These are phyloP conservation scores for Noturus placidus DNA, from an alignment of 2,113 vertebrate species.

Conservation along the genomic window DNA sequence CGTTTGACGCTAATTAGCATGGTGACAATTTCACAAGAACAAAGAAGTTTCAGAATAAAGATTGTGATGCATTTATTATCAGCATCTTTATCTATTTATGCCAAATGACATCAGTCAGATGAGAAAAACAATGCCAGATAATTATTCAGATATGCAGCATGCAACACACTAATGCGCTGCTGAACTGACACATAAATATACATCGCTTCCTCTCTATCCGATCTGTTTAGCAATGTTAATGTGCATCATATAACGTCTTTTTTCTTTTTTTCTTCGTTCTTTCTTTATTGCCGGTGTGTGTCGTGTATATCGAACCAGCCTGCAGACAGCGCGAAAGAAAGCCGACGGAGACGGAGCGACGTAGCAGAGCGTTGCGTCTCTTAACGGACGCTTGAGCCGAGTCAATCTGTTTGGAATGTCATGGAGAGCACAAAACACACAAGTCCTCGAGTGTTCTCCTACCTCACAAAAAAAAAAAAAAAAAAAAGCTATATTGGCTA, in stretches of 20 bases:
- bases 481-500: background rate
- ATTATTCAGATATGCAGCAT: background rate
- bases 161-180: background rate
- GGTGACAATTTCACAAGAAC: conserved; percentile 15
- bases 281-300: background rate
- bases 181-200: background rate
- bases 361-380: background rate
- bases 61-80: background rate
- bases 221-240: background rate
- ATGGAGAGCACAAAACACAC: background rate
- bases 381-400: background rate
- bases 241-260: background rate
- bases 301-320: background rate
- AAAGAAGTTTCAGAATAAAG: background rate
- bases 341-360: background rate
- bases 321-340: background rate
- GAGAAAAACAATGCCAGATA: background rate
- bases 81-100: background rate
- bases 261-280: background rate
- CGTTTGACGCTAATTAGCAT: background rate
- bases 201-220: background rate
- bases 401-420: background rate
- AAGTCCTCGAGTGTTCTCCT: background rate
- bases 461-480: background rate
- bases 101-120: background rate